A percentile compares a stretch with the other conserved stretches of the same genome.
Conservation (phyloP, 2,888 invertebrate species). For the Petrophora chlorosata region DNA sequence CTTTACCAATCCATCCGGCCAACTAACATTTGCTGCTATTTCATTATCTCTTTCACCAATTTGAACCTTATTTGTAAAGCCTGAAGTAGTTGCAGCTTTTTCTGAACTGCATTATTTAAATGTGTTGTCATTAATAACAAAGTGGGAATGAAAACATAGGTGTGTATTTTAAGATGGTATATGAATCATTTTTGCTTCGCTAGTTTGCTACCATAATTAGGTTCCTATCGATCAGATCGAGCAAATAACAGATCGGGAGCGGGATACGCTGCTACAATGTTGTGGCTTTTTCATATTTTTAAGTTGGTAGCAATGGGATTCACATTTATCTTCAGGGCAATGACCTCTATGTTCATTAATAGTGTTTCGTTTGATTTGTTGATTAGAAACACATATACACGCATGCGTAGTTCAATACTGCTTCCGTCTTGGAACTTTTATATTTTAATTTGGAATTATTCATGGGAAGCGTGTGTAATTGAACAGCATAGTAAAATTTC, state of each 20-base stretch:
- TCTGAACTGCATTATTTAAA: conserved; percentile 13
- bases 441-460: not conserved
- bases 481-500: too few species aligned
- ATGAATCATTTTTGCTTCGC: conserved; percentile 47
- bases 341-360: conserved; percentile 29
- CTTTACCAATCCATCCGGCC: conserved; percentile 44
- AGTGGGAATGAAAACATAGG: conserved; percentile 32
- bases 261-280: conserved; percentile 21
- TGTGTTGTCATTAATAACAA: conserved; percentile 27
- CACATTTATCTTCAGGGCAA: conserved; percentile 27
- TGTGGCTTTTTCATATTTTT: conserved; percentile 6
- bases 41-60: not conserved
- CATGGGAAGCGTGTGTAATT: not conserved
- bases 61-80: conserved; percentile 23
- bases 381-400: conserved; percentile 17
- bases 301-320: conserved; percentile 29
- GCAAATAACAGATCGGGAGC: conserved; percentile 26
- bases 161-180: conserved; percentile 30
- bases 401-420: conserved; percentile 4
- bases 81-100: not conserved
- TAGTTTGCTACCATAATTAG: conserved; percentile 29
- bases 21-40: conserved; percentile 27
- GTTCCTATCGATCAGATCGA: conserved; percentile 23
- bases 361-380: conserved; percentile 24
- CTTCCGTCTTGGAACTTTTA: conserved; percentile 1